Conservation (phyloP, 1,140 invertebrate genomes). For the Lepidurus packardi region DNA sequence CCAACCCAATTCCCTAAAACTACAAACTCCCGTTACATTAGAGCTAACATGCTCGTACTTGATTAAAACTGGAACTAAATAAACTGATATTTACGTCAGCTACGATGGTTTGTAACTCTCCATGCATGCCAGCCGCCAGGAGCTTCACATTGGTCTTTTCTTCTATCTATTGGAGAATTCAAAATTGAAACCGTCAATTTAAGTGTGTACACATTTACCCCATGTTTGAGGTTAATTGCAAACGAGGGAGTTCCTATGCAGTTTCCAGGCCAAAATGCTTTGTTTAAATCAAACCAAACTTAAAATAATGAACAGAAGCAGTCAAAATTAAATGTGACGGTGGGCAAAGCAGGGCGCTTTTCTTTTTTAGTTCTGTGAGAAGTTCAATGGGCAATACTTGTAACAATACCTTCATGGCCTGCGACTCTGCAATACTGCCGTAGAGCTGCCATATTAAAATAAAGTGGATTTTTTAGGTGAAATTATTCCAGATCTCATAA, state of each 20-base stretch:
- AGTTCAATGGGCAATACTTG: slow-evolving; percentile 1
- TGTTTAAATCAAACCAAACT: slow-evolving; percentile 15
- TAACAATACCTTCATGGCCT: slow-evolving; percentile 23
- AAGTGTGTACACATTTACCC: not conserved
- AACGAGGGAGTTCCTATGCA: slow-evolving; percentile 1
- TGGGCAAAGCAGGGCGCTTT: slow-evolving; percentile 26
- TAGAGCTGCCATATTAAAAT: not conserved
- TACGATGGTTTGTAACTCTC: slow-evolving; percentile 81
- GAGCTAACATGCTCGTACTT: not conserved
- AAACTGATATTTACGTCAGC: slow-evolving; percentile 60
- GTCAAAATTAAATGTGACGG: slow-evolving; percentile 26
- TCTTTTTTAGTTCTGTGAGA: not conserved
- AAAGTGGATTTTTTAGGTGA: not conserved
- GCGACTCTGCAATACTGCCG: not conserved
- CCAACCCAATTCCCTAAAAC: slow-evolving; percentile 71
- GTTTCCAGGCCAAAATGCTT: not conserved
- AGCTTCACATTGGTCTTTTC: slow-evolving; percentile 85
- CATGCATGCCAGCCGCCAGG: slow-evolving; percentile 84
- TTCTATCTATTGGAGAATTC: slow-evolving; percentile 64
- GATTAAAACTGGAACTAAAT: not conserved
- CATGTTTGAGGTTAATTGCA: not conserved
- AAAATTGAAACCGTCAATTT: slow-evolving; percentile 13
- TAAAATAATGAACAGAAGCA: too few species aligned
- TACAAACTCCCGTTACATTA: slow-evolving; percentile 14
- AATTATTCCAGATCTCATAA: too few species aligned